Base-by-base conservation (phyloP, 1,140 invertebrate species). In the Subanguina moxae region DNA sequence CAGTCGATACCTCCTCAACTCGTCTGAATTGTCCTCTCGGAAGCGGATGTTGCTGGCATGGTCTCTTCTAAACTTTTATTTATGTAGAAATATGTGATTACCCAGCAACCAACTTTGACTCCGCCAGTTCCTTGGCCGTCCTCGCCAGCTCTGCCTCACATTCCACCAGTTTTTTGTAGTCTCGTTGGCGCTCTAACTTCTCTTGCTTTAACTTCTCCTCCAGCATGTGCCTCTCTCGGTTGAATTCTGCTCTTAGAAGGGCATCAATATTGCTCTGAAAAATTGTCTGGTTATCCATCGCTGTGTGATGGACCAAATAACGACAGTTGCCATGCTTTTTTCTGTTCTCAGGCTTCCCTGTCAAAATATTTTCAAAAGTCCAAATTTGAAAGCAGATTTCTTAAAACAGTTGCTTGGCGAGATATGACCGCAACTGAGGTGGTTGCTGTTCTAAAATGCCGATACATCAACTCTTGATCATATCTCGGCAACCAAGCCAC, bases 1-100 rank as follows among this genome's bases (percentile, higher is more conserved):
- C 11, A 78, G 32, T n/a, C 71, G n/a, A 13, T 78, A 52, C 17
- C 76, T 46, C 0, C 63, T 57, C 58, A 76, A 72, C 45, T 78
- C 76, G 57, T 76, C 76, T 28, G 57, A 46, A n/a, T 28, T 56
- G 48, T 78, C 65, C 0, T 71, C 76, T 56, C 38, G 30, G 21
- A 17, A 68, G 27, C 65, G 65, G 21, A 69, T 32, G 19, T 45
- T 23, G 28, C n/a, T 68, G 8, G 56, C 30, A 46, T 38, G 32
- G 15, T 70, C 68, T 43, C 42, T 52, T 48, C 68, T 68, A 32
- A 32, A 46, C 13, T n/a, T 19, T 57, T 23, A 11, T 28, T 32
- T 19, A 32, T 46, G 42, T 68, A 28, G 17, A 17, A 23, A 27
- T 28, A 28, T 67, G n/a, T 17, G 67, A 30, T 65, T 23, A 17